Evolutionary conservation across 2,113 vertebrate genomes (phyloP), one percentile per base, ranked within the genome.

Genomic region (Corythornis madagascariensis): DNA sequence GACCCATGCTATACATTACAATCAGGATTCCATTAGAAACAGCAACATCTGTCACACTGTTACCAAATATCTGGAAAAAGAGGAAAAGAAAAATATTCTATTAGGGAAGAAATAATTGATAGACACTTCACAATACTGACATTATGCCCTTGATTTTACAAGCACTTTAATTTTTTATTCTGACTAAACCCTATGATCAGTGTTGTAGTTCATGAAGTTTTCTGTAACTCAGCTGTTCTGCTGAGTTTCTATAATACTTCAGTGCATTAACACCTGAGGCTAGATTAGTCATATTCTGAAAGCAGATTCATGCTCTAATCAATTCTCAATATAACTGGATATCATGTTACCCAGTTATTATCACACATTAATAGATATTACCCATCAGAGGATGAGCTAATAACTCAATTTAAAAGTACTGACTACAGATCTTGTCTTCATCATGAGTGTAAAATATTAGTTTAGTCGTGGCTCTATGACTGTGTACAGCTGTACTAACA

Each of bases 11-110:
- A 94, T 99, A 97, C 91, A 98, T 99, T 86, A 99, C 98, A 92
- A 98, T 99, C 52, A 99, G 96, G 92, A 99, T 98, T 65, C 98
- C 98, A 92, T 99, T 98, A 95, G 98, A 98, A 91, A 99, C 93
- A 76, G 98, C 97, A 61, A 98, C 99, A 97, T 99, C 99, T 33
- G 98, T 98, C 38, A 99, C 96, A 43, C 97, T 97, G 76, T 97
- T 98, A 76, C 99, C 98, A 98, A 99, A 99, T 90, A 99, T 96
- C 99, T 99, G 96, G 94, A 63, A 57, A 82, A 86, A 95, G 83
- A 59, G 12, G 75, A 65, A 90, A 69, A 90, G 80, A 92, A 79
- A 96, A 86, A 92, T 40, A 92, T 70, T 64, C 4, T 66, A 76
- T 83, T 72, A 93, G 25, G 81, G 83, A 82, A 96, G 52, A 94